These are phyloP conservation scores for Phataginus tetradactyla DNA, from an alignment of 2,797 vertebrate species.

Conservation along the genomic window DNA sequence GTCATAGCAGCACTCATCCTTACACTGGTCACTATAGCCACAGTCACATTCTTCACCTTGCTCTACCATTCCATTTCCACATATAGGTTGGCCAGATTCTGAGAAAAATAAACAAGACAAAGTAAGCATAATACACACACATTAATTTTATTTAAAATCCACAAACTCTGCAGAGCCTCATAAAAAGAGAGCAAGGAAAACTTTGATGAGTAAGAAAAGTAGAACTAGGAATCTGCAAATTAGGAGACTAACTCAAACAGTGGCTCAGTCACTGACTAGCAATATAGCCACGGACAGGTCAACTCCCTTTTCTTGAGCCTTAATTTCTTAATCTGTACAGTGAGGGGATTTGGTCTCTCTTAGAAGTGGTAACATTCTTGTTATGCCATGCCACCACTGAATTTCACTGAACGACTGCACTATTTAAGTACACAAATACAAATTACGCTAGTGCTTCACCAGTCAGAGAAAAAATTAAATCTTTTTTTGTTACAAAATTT, in stretches of 20 bases:
- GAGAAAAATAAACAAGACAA: conserved; percentile 45
- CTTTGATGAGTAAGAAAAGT: background rate
- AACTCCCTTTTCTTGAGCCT: background rate
- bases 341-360: background rate
- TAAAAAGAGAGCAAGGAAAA: conserved; percentile 17
- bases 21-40: conserved; percentile 96
- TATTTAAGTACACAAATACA: background rate
- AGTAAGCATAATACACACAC: background rate
- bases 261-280: background rate
- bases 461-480: background rate
- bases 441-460: background rate
- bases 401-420: background rate
- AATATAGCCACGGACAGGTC: background rate
- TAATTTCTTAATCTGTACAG: background rate
- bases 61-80: conserved; percentile 97
- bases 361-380: background rate
- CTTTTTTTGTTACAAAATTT: conserved; percentile 6
- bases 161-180: background rate
- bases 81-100: conserved; percentile 98
- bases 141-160: conserved; percentile 40
- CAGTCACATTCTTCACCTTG: conserved; percentile 95
- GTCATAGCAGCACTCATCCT: conserved; percentile 92
- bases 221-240: conserved; percentile 1
- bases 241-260: background rate
- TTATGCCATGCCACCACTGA: background rate